A percentile compares a stretch with the other conserved stretches of the same genome.
phyloP scores from a whole-genome alignment of 2,888 invertebrate genomes.

The Anoplius nigerrimus region DNA sequence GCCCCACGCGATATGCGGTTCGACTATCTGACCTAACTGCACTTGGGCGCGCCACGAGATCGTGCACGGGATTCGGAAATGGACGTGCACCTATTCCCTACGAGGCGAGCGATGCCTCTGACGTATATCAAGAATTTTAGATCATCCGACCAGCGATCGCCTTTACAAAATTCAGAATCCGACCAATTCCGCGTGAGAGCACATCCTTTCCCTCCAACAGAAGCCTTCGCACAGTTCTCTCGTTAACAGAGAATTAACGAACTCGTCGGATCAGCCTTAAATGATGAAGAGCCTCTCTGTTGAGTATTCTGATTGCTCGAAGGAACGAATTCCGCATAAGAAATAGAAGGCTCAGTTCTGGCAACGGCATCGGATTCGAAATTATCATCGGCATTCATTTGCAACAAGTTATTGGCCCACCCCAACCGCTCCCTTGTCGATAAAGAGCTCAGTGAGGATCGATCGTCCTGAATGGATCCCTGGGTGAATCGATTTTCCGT shows the following conservation, averaged over 20 bases:
- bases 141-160: not conserved
- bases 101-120: constrained; percentile 1
- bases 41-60: constrained; percentile 39
- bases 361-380: too few species aligned
- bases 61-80: constrained; percentile 50
- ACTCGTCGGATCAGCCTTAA: too few species aligned
- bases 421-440: too few species aligned
- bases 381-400: constrained; percentile 8
- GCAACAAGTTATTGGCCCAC: constrained; percentile 37
- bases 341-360: too few species aligned
- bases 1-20: constrained; percentile 47
- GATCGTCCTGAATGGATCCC: constrained; percentile 5
- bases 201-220: not conserved
- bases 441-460: constrained; percentile 26
- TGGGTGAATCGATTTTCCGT: constrained; percentile 41
- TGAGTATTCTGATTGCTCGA: too few species aligned
- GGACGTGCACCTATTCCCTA: constrained; percentile 20
- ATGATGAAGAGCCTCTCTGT: too few species aligned
- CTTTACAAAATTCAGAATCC: not conserved
- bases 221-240: not conserved
- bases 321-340: too few species aligned
- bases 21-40: constrained; percentile 44
- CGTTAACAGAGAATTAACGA: too few species aligned
- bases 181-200: not conserved
- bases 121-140: constrained; percentile 9